Percentiles rank a stretch among this genome's conserved stretches.
phyloP scores from a whole-genome alignment of 2,888 invertebrate species.

The Melinopterus prodromus region DNA sequence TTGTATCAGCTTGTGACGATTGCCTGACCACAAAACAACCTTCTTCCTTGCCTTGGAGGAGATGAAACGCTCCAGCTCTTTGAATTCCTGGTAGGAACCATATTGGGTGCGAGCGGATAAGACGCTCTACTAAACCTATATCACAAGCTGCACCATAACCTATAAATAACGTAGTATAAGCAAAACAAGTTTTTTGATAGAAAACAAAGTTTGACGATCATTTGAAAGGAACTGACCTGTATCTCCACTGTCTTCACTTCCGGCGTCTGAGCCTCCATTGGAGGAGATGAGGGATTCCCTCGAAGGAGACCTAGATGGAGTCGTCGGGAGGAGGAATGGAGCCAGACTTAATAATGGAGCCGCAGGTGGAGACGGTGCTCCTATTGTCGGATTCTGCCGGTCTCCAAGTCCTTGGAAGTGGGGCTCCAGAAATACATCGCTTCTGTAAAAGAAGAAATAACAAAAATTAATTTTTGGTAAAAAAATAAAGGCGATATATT shows the following conservation, averaged over 20 bases:
- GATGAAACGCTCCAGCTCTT: slow-evolving; percentile 91
- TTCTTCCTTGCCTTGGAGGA: slow-evolving; percentile 91
- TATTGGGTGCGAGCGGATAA: slow-evolving; percentile 91
- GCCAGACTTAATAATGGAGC: slow-evolving; percentile 55
- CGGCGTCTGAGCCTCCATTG: slow-evolving; percentile 66
- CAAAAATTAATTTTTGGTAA: slow-evolving; percentile 20
- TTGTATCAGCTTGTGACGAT: slow-evolving; percentile 91
- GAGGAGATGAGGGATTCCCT: slow-evolving; percentile 71
- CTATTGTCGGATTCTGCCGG: slow-evolving; percentile 55
- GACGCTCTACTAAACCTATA: slow-evolving; percentile 84
- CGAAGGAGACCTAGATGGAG: slow-evolving; percentile 61
- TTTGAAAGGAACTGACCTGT: slow-evolving; percentile 45
- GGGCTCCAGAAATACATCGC: slow-evolving; percentile 76
- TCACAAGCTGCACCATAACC: slow-evolving; percentile 82
- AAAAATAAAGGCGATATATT: background rate
- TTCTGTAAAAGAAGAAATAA: slow-evolving; percentile 67
- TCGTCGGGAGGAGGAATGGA: slow-evolving; percentile 49
- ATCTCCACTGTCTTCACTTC: slow-evolving; percentile 64
- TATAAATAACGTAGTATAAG: slow-evolving; percentile 41
- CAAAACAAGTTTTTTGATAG: too few relatives aligned
- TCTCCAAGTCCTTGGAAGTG: slow-evolving; percentile 71
- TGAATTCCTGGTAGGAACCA: slow-evolving; percentile 96
- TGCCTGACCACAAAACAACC: slow-evolving; percentile 96
- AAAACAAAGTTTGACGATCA: too few relatives aligned
- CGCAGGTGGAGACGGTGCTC: slow-evolving; percentile 60